Base-by-base conservation (phyloP, 2,888 invertebrate genomes). In the Tyria jacobaeae region DNA sequence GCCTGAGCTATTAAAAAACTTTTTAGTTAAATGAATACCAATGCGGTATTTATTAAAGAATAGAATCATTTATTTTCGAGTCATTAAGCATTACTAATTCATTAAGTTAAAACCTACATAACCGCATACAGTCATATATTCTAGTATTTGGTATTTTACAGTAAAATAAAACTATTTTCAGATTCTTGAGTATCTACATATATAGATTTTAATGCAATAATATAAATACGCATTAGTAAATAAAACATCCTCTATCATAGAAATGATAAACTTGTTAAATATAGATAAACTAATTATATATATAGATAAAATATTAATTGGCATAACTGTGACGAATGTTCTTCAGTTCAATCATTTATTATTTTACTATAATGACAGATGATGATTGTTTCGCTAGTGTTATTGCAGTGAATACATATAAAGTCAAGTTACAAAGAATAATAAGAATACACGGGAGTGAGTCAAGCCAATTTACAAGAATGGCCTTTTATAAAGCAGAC, bases 251-350 rank as follows among this genome's bases (percentile, higher is more conserved):
- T 31, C 6, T 31, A 31, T 31, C 2, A 31, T 39, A 3, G 15
- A 4, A 5, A 6, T 15, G n/a, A 39, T n/a, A n/a, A 39, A 39
- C n/a, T n/a, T 39, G n/a, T n/a, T 31, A 7, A 31, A 31, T 2
- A 31, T 31, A 31, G 7, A 31, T 31, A 44, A 47, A 57, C 50
- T 15, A 52, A 48, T 17, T 15, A 15, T 41, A 35, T 27, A 48
- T 57, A 63, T 48, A 55, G 51, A 17, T 17, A 60, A 57, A 49
- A 51, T 31, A 57, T 50, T 60, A 31, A 31, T 31, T 48, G 49
- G 27, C 31, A 12, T 52, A 57, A 62, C 56, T 48, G 27, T 48
- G 51, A 56, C 54, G 44, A 54, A 57, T 48, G 54, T 52, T 39
- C 47, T 47, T 47, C 9, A 35, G 57, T 34, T 34, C 39, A 54